Base-by-base conservation (phyloP, 2,797 vertebrate genomes). In the Helicolenus hilgendorfi region DNA sequence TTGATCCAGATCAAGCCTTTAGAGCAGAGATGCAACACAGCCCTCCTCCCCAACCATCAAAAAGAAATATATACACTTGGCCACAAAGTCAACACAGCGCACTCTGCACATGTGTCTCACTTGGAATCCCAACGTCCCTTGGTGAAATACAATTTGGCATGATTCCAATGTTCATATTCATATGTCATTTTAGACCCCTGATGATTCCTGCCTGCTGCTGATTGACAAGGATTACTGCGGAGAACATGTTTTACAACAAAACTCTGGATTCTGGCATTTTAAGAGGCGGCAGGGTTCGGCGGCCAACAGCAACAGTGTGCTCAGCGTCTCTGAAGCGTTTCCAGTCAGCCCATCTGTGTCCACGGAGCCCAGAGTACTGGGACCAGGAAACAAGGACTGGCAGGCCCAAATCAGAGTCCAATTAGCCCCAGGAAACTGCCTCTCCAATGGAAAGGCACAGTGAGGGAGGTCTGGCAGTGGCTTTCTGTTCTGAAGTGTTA, bases 231-330 rank as follows among this genome's bases (percentile, higher is more conserved):
- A 85, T 71, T 27, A 56, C 75, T 59, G 76, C 64, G 6, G 72
- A 77, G 80, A 89, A 53, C 81, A 77, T 94, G 93, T 96, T 96
- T 96, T 93, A 96, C 94, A 95, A 87, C 87, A 84, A 83, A 92
- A 68, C 78, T 93, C 89, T 92, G 85, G 80, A 85, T 92, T 92
- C 75, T 89, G 78, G 84, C 49, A 77, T 93, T 92, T 88, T 77
- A 81, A 89, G 90, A 89, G 78, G 49, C 53, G 13, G 36, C 77
- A 68, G 75, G 56, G 62, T 70, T 81, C 74, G 72, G 71, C 55
- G 79, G 95, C 95, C 95, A 97, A 97, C 83, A 96, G 91, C 91
- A 96, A 96, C 91, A 96, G 82, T 83, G 81, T 85, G 76, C 77
- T 90, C 75, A 72, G 36, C 79, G 24, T 77, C 80, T 92, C 85